Evolutionary conservation across 2,888 invertebrate species (phyloP).

Genomic region (Meteorus colon): DNA sequence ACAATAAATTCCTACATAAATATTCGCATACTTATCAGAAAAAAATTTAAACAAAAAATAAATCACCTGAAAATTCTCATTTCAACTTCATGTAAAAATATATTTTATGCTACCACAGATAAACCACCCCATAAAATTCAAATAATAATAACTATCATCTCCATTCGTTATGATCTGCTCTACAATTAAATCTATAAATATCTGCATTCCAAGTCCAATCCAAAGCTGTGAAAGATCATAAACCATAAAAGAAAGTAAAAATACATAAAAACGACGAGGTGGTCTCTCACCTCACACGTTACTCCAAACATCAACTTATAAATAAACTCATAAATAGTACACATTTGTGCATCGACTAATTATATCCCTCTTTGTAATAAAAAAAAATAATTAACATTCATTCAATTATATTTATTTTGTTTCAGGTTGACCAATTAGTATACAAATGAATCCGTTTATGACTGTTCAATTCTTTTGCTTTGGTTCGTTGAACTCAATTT

Average conservation of each 20-base stretch:
- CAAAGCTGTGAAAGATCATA: background rate
- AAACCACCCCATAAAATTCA: background rate
- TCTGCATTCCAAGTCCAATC: background rate
- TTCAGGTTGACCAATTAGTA: slow-evolving; percentile 11
- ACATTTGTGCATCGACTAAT: background rate
- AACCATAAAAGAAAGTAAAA: background rate
- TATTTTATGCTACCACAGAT: background rate
- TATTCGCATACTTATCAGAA: too few species aligned
- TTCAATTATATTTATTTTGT: slow-evolving; percentile 1
- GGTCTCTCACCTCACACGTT: background rate
- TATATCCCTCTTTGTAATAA: background rate
- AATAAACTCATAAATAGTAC: background rate
- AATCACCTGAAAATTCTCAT: too few species aligned
- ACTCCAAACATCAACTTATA: background rate
- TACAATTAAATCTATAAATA: background rate
- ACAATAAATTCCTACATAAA: background rate
- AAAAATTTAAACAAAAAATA: too few species aligned
- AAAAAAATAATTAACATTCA: background rate
- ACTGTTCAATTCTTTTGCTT: slow-evolving; percentile 5
- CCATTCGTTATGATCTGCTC: background rate
- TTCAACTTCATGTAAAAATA: background rate
- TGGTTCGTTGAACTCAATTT: slow-evolving; percentile 36
- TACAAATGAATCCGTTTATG: slow-evolving; percentile 34
- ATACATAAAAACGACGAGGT: background rate
- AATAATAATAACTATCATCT: background rate